These are phyloP conservation scores for Periophthalmus magnuspinnatus DNA, from an alignment of 2,797 vertebrate genomes.

Conservation along the genomic window DNA sequence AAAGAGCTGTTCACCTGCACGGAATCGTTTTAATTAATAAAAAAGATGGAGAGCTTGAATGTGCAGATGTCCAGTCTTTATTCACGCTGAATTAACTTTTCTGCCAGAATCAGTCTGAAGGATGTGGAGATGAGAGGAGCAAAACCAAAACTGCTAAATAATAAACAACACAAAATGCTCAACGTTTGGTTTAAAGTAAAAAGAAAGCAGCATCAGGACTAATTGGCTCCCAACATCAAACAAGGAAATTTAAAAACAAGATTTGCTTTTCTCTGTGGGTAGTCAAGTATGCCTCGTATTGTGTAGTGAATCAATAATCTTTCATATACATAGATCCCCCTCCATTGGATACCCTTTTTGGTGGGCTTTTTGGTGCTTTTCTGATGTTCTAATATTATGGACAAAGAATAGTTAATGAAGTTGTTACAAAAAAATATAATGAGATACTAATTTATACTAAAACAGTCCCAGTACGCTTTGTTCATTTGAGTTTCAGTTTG, in stretches of 20 bases:
- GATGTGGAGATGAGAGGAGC: slow-evolving; percentile 4
- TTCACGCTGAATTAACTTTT: slow-evolving; percentile 12
- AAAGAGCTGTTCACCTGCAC: slow-evolving; percentile 13
- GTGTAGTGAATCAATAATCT: neutral
- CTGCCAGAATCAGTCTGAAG: slow-evolving; percentile 16
- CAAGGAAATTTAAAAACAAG: neutral
- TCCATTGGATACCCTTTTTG: neutral
- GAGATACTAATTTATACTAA: too few relatives aligned
- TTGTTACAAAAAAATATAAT: too few relatives aligned
- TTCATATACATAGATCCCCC: neutral
- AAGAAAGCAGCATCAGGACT: neutral
- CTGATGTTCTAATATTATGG: too few relatives aligned
- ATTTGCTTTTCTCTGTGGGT: neutral
- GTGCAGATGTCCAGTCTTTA: slow-evolving; percentile 25
- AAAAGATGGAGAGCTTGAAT: slow-evolving; percentile 28
- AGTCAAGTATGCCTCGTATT: neutral
- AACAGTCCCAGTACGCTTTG: too few relatives aligned
- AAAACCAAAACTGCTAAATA: neutral
- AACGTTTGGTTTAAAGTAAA: neutral
- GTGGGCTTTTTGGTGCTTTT: too few relatives aligned
- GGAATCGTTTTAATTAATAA: slow-evolving; percentile 22
- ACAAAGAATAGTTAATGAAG: too few relatives aligned
- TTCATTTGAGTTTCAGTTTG: too few relatives aligned
- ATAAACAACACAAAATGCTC: neutral
- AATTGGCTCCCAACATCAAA: neutral